A percentile compares a stretch with the other conserved stretches of the same genome.
phyloP scores from a whole-genome alignment of 2,888 invertebrate species.

The Cistogaster globosa region DNA sequence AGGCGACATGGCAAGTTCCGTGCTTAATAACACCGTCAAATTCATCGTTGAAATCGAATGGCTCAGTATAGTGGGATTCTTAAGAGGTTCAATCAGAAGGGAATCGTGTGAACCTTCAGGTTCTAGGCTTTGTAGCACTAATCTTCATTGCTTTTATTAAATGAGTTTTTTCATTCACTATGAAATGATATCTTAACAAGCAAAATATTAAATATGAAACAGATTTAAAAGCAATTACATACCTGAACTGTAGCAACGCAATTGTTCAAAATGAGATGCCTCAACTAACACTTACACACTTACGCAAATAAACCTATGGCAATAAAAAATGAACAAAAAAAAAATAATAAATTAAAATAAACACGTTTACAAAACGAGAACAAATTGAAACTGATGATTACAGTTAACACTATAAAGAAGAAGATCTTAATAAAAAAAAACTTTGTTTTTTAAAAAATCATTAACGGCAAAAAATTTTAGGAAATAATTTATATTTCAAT shows the following conservation, averaged over 20 bases:
- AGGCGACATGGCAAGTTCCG: no score
- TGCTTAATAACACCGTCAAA: no score
- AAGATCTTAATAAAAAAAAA: background rate
- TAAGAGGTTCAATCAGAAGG: no score
- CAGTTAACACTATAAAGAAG: conserved; percentile 34
- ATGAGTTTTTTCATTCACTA: background rate
- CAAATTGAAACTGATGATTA: conserved; percentile 69
- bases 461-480: conserved; percentile 12
- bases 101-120: no score
- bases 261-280: background rate
- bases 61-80: no score
- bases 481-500: background rate
- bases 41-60: no score
- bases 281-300: background rate
- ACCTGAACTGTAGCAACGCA: background rate
- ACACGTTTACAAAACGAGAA: conserved; percentile 53
- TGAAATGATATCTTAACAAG: conserved; percentile 58
- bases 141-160: no score
- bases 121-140: no score
- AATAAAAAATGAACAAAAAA: conserved; percentile 18
- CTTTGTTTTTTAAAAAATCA: background rate
- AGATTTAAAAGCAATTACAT: conserved; percentile 24
- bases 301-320: background rate
- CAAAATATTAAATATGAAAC: conserved; percentile 50
- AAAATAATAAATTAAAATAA: conserved; percentile 50